These are phyloP conservation scores for Geococcyx californianus DNA, from an alignment of 2,113 vertebrate genomes.

Conservation along the genomic window DNA sequence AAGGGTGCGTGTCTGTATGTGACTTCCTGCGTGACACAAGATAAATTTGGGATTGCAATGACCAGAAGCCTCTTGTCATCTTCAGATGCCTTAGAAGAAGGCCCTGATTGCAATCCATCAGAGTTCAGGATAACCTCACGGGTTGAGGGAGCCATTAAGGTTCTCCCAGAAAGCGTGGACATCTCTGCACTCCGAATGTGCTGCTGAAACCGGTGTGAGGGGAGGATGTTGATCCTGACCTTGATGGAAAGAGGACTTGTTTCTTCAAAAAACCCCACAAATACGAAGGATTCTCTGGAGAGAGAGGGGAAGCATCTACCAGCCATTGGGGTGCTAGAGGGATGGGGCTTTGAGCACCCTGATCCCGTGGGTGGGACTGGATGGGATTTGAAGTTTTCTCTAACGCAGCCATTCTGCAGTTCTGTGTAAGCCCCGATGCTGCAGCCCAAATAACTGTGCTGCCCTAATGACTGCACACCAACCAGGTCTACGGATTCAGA, in stretches of 20 bases:
- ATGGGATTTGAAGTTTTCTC: no score
- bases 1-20: not conserved
- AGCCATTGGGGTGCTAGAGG: no score
- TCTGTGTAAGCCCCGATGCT: not conserved
- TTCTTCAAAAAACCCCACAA: not conserved
- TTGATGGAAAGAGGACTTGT: not conserved
- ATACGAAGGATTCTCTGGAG: not conserved
- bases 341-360: no score
- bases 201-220: fast-evolving
- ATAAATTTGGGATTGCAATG: fast-evolving
- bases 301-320: not conserved
- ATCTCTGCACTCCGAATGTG: not conserved
- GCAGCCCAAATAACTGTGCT: not conserved
- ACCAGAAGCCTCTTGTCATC: not conserved
- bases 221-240: not conserved
- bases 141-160: not conserved
- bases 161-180: not conserved
- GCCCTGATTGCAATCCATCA: not conserved
- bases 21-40: not conserved
- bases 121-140: not conserved
- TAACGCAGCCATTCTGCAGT: no score
- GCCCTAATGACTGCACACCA: not conserved
- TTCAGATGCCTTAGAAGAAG: not conserved
- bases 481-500: not conserved
- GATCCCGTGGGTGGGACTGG: no score